phyloP scores from a whole-genome alignment of 2,888 invertebrate species.

The Plebejus anna region DNA sequence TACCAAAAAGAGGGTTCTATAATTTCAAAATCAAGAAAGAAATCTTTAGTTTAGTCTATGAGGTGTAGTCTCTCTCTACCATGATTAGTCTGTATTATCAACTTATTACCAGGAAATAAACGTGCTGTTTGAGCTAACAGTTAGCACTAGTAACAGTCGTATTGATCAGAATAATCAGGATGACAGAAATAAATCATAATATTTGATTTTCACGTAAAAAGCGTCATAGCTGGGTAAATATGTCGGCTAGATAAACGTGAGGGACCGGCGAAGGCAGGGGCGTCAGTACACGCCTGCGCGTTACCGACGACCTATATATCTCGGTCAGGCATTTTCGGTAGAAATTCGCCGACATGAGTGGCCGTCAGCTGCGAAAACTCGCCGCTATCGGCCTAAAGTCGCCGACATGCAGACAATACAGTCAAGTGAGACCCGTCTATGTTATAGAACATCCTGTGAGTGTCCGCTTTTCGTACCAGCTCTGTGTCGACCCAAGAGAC shows the following conservation, averaged over 20 bases:
- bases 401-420: conserved; percentile 58
- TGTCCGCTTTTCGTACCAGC: conserved; percentile 45
- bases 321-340: conserved; percentile 47
- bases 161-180: conserved; percentile 3
- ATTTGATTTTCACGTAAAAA: conserved; percentile 48
- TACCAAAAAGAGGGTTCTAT: not conserved
- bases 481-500: conserved; percentile 2
- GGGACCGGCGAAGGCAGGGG: conserved; percentile 47
- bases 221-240: conserved; percentile 60
- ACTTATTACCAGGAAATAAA: not conserved
- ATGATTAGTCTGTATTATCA: not conserved
- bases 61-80: not conserved
- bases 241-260: conserved; percentile 53
- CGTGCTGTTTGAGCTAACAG: not conserved
- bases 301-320: conserved; percentile 47
- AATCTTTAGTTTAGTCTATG: not conserved
- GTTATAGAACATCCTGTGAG: conserved; percentile 67
- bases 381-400: conserved; percentile 46
- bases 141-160: conserved; percentile 16
- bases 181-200: conserved; percentile 33
- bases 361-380: conserved; percentile 64
- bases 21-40: not conserved
- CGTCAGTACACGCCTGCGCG: conserved; percentile 70
- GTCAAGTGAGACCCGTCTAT: conserved; percentile 74
- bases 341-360: conserved; percentile 54